These are phyloP conservation scores for Holothuria scabra DNA, from an alignment of 53 echinoderm and acorn worm species.

Conservation along the genomic window DNA sequence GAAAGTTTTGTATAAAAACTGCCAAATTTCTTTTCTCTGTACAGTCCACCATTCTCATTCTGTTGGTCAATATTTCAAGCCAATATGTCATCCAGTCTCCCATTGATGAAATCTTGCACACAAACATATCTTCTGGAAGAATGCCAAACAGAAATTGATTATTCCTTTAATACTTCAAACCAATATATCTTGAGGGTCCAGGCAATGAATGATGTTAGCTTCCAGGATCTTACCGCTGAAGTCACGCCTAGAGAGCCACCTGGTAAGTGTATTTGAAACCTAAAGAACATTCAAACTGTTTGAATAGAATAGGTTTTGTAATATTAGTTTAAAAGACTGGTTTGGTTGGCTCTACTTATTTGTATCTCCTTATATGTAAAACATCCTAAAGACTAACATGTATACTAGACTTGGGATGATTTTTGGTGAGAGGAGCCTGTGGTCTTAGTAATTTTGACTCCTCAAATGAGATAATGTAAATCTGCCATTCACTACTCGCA, in stretches of 20 bases:
- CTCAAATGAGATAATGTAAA: no score
- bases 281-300: no score
- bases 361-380: no score
- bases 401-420: no score
- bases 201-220: slow-evolving; percentile 54
- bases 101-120: neutral
- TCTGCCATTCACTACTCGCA: no score
- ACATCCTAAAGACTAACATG: no score
- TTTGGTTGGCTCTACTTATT: no score
- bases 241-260: neutral
- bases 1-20: no score
- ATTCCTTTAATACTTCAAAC: slow-evolving; percentile 58
- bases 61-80: slow-evolving; percentile 55
- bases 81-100: neutral
- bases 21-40: neutral
- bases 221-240: neutral
- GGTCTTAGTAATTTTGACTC: no score
- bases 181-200: slow-evolving; percentile 48
- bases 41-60: slow-evolving; percentile 55
- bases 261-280: neutral
- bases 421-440: no score
- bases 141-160: slow-evolving; percentile 41
- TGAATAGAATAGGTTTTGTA: no score
- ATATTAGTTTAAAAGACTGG: no score
- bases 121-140: neutral